Percentiles rank a stretch among this genome's conserved stretches.
phyloP scores from a whole-genome alignment of 2,797 vertebrate genomes.

The Lycodopsis pacificus region DNA sequence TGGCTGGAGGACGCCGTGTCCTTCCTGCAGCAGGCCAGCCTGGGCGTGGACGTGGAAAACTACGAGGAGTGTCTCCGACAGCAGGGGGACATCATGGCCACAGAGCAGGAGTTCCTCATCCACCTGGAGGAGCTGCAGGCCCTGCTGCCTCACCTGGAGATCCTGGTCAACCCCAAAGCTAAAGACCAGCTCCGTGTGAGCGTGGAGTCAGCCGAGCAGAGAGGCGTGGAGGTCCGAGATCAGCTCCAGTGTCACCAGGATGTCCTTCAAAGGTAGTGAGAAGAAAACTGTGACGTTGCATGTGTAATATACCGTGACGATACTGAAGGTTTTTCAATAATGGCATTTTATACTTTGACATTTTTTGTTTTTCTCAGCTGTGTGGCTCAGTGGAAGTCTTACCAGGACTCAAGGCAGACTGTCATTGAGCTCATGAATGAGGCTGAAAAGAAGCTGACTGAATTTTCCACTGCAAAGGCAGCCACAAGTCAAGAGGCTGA shows the following conservation, averaged over 20 bases:
- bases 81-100: constrained; percentile 90
- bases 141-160: constrained; percentile 87
- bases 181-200: constrained; percentile 88
- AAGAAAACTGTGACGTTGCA: neutral
- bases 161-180: constrained; percentile 85
- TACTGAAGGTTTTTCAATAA: neutral
- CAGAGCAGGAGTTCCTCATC: constrained; percentile 88
- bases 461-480: constrained; percentile 91
- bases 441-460: constrained; percentile 91
- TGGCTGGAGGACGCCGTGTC: constrained; percentile 97
- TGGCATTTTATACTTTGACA: neutral
- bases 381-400: constrained; percentile 89
- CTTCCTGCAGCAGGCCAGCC: constrained; percentile 89
- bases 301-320: neutral
- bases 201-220: constrained; percentile 87
- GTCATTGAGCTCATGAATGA: constrained; percentile 94
- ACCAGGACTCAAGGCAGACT: constrained; percentile 90
- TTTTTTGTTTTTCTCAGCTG: constrained; percentile 79
- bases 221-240: constrained; percentile 83
- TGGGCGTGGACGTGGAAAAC: constrained; percentile 93
- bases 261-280: constrained; percentile 81
- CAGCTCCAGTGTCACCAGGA: constrained; percentile 89
- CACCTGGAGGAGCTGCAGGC: constrained; percentile 87
- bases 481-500: constrained; percentile 87
- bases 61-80: constrained; percentile 91